A percentile compares a stretch with the other conserved stretches of the same genome.
These are phyloP conservation scores for Nothocercus julius DNA, from an alignment of 2,113 vertebrate species.

Conservation along the genomic window DNA sequence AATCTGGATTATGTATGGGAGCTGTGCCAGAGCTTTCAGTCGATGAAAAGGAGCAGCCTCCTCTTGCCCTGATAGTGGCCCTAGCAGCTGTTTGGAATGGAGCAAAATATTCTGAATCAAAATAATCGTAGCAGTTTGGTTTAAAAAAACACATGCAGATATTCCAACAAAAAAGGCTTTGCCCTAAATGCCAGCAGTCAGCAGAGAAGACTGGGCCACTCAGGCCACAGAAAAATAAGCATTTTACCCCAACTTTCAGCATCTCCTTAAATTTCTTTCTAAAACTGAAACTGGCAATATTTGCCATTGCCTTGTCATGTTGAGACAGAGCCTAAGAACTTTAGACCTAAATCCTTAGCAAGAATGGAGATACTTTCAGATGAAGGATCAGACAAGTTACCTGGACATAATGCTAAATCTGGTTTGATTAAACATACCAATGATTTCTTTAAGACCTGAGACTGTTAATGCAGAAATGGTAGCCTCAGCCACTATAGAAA, in stretches of 20 bases:
- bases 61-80: neutral
- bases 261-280: neutral
- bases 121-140: neutral
- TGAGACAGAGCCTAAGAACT: neutral
- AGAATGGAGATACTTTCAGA: neutral
- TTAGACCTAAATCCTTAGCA: neutral
- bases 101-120: neutral
- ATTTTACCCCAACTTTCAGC: neutral
- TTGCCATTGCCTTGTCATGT: neutral
- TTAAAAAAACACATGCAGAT: neutral
- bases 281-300: neutral
- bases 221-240: neutral
- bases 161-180: neutral
- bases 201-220: neutral
- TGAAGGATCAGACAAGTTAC: neutral
- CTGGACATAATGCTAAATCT: neutral
- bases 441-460: neutral
- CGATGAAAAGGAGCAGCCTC: neutral
- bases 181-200: neutral
- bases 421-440: neutral
- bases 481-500: neutral
- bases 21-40: neutral
- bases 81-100: neutral
- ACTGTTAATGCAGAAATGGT: neutral
- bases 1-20: neutral